Conservation (phyloP, 2,797 vertebrate species). For the Mormyrus hasselquistii region DNA sequence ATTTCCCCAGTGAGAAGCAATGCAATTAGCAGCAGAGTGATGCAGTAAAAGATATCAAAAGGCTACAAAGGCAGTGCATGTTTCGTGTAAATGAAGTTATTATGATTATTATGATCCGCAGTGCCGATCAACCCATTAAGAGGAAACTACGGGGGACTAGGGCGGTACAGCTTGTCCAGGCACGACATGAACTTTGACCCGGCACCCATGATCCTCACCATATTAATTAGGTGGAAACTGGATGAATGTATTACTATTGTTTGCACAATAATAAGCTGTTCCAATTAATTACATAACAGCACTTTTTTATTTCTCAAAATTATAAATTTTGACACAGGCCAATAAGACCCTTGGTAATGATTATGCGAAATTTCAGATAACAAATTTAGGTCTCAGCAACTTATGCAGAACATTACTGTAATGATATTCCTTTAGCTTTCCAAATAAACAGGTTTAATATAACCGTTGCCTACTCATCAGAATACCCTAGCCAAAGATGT, state of each 20-base stretch:
- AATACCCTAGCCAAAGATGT: background rate
- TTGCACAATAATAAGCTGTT: background rate
- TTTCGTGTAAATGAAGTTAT: background rate
- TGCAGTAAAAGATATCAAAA: background rate
- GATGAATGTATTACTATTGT: background rate
- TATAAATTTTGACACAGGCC: background rate
- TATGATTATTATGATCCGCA: too few relatives aligned
- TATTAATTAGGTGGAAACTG: background rate
- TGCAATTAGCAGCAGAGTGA: background rate
- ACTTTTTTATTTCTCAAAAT: background rate
- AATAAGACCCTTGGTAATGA: background rate
- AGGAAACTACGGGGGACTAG: background rate
- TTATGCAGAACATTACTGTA: background rate
- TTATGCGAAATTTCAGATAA: background rate
- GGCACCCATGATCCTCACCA: background rate
- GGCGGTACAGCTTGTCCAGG: background rate
- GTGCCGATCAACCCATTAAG: background rate
- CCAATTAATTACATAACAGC: background rate
- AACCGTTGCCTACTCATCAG: background rate
- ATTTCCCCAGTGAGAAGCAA: background rate
- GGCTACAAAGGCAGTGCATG: background rate
- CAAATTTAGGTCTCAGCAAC: background rate
- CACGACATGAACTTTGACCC: background rate
- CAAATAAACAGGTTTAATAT: background rate
- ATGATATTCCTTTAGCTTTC: background rate